Evolutionary conservation across 2,797 vertebrate genomes (phyloP).

Genomic region (Diceros bicornis): DNA sequence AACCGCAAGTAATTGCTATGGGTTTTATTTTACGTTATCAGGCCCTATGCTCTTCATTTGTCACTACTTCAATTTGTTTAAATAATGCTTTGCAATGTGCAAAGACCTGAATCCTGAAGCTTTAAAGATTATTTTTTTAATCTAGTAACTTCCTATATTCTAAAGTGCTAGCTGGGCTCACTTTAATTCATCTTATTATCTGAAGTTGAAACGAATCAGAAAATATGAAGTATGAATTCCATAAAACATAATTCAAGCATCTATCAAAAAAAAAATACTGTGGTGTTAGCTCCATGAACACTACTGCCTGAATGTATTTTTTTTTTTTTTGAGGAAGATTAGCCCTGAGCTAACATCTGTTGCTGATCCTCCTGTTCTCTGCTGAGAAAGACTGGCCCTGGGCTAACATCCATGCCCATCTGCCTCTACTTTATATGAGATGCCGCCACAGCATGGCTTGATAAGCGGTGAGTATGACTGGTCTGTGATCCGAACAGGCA

Average conservation of each 20-base stretch:
- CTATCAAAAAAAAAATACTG: conserved; percentile 21
- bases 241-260: conserved; percentile 30
- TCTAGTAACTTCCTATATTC: neutral
- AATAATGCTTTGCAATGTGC: conserved; percentile 30
- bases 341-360: no score
- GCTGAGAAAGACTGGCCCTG: no score
- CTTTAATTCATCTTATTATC: conserved; percentile 26
- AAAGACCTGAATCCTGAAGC: neutral
- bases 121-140: conserved; percentile 56
- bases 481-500: no score
- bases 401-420: no score
- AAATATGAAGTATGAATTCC: neutral
- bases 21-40: conserved; percentile 44
- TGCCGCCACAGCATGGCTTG: no score
- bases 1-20: conserved; percentile 25
- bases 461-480: no score
- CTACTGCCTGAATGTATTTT: no score
- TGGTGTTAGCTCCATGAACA: neutral
- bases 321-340: no score
- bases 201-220: conserved; percentile 53
- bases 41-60: neutral
- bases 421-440: no score
- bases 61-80: conserved; percentile 1
- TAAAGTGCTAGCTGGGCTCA: conserved; percentile 5
- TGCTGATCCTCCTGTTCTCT: no score